phyloP scores from a whole-genome alignment of 2,113 vertebrate species.

The Rhizomys pruinosus region DNA sequence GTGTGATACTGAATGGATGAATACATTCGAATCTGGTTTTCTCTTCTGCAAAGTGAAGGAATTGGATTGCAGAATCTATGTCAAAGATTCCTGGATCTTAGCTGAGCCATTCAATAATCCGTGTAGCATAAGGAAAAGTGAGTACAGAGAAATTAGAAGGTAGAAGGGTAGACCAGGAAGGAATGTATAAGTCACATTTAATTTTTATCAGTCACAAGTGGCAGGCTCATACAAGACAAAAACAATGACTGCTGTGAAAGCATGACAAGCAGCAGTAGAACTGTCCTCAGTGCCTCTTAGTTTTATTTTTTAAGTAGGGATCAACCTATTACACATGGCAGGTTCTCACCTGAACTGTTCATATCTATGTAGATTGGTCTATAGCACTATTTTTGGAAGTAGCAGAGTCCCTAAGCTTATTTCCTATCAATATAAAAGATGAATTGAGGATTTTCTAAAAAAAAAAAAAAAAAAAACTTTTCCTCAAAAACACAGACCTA shows the following conservation, averaged over 20 bases:
- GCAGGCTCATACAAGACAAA: neutral
- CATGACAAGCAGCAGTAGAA: neutral
- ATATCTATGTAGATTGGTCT: conserved; percentile 2
- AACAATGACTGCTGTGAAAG: conserved; percentile 25
- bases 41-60: neutral
- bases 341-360: conserved; percentile 34
- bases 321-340: conserved; percentile 5
- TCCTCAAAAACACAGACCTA: conserved; percentile 54
- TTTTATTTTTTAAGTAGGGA: conserved; percentile 26
- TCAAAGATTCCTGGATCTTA: neutral
- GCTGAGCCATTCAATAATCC: conserved; percentile 29
- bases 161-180: neutral
- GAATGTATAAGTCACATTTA: neutral
- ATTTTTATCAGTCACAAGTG: conserved; percentile 2
- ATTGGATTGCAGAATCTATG: neutral
- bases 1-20: neutral
- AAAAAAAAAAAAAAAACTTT: no score
- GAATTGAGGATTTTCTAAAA: conserved; percentile 67
- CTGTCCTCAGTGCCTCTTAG: neutral
- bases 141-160: conserved; percentile 25
- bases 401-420: conserved; percentile 33
- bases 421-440: conserved; percentile 62
- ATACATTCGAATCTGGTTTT: neutral
- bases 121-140: neutral
- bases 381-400: conserved; percentile 45